phyloP scores from a whole-genome alignment of 2,888 invertebrate genomes.

The Colostygia pectinataria region DNA sequence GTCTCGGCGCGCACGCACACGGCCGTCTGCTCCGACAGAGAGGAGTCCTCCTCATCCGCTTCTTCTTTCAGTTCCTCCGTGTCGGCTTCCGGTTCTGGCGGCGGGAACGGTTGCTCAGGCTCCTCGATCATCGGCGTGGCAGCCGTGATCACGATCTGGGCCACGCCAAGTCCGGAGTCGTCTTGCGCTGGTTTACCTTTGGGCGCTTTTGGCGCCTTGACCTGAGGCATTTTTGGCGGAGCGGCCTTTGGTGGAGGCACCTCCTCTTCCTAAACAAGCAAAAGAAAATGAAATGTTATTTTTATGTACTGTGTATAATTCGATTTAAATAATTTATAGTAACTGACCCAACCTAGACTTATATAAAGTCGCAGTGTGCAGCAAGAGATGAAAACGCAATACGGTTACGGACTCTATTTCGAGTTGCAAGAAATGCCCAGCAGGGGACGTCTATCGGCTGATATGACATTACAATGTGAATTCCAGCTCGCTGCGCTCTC shows the following conservation, averaged over 20 bases:
- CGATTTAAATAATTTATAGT: too few relatives aligned
- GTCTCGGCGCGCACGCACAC: conserved; percentile 79
- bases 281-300: neutral
- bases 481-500: too few relatives aligned
- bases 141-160: conserved; percentile 96
- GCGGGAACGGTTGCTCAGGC: conserved; percentile 90
- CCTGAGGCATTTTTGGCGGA: conserved; percentile 13
- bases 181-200: conserved; percentile 69
- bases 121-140: conserved; percentile 96
- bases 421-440: too few relatives aligned
- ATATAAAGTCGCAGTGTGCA: too few relatives aligned
- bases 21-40: conserved; percentile 75
- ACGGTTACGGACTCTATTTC: too few relatives aligned
- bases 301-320: conserved; percentile 6
- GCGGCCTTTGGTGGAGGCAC: conserved; percentile 33
- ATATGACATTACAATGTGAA: too few relatives aligned
- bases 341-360: too few relatives aligned
- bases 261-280: conserved; percentile 41
- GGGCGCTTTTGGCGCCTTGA: conserved; percentile 45
- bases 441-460: too few relatives aligned
- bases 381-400: too few relatives aligned
- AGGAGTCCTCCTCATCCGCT: conserved; percentile 73
- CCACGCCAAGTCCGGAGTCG: conserved; percentile 90
- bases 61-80: conserved; percentile 47
- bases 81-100: conserved; percentile 58